Evolutionary conservation across 35 echinoderm and acorn worm species (phyloP).

Genomic region (Heliocidaris erythrogramma): DNA sequence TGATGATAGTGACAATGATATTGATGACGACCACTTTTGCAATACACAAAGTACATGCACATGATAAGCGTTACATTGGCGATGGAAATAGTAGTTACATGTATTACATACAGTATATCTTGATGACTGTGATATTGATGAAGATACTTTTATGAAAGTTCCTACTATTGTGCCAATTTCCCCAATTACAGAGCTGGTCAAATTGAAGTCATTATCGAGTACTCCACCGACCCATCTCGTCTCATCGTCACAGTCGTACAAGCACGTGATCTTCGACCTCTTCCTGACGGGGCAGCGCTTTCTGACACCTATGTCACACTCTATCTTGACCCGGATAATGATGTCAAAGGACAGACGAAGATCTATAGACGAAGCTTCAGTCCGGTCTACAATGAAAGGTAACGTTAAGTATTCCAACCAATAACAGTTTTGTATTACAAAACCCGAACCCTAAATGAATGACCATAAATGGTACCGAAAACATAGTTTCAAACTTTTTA

Average conservation of each 20-base stretch:
- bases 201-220: slow-evolving; percentile 78
- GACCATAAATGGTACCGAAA: too few relatives aligned
- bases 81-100: too few relatives aligned
- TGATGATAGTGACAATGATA: too few relatives aligned
- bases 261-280: slow-evolving; percentile 71
- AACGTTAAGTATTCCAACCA: not conserved
- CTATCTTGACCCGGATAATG: slow-evolving; percentile 71
- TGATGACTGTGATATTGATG: too few relatives aligned
- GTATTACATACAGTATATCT: too few relatives aligned
- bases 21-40: too few relatives aligned
- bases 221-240: slow-evolving; percentile 53
- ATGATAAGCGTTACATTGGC: too few relatives aligned
- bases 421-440: not conserved
- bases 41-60: too few relatives aligned
- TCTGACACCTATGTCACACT: slow-evolving; percentile 78
- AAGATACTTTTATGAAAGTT: too few relatives aligned
- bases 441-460: too few relatives aligned
- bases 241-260: slow-evolving; percentile 75
- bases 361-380: slow-evolving; percentile 78
- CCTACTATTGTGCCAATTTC: not conserved
- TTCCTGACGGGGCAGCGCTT: slow-evolving; percentile 57
- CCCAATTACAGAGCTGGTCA: slow-evolving; percentile 61
- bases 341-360: slow-evolving; percentile 82
- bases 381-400: slow-evolving; percentile 84
- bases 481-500: too few relatives aligned